Percentiles rank a stretch among this genome's conserved stretches.
Conservation (phyloP, 2,113 vertebrate genomes). For the Sapajus apella region DNA sequence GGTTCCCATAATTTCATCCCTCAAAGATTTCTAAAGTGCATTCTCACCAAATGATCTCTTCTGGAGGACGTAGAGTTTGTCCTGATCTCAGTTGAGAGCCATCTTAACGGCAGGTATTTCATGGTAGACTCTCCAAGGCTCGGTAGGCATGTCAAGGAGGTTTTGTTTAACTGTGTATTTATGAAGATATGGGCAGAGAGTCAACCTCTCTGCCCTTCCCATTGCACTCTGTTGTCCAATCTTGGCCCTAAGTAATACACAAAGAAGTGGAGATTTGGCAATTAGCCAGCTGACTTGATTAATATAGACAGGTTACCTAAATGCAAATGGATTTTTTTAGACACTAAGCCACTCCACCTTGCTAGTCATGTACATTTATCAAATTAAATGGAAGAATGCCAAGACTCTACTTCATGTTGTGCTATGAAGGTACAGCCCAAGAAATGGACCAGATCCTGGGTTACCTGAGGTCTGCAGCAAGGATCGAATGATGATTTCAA, state of each 20-base stretch:
- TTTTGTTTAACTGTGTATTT: neutral
- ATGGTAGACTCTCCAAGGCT: neutral
- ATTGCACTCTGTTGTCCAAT: neutral
- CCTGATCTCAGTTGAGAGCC: neutral
- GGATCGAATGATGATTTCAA: neutral
- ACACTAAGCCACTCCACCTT: neutral
- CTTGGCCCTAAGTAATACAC: neutral
- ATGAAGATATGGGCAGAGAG: neutral
- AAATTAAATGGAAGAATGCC: slow-evolving; percentile 38
- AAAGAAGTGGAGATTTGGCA: slow-evolving; percentile 34
- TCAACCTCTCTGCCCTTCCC: neutral
- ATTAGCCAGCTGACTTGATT: slow-evolving; percentile 22
- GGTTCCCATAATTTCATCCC: neutral
- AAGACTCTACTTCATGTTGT: neutral
- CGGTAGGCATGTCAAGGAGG: too few relatives aligned
- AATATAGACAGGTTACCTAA: slow-evolving; percentile 14
- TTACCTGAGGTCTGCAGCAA: neutral
- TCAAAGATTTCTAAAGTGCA: neutral
- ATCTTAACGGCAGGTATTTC: neutral
- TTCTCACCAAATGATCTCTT: neutral
- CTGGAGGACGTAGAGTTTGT: neutral
- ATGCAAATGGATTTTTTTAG: slow-evolving; percentile 20
- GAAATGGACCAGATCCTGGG: neutral
- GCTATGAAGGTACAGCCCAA: neutral
- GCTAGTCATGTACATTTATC: neutral